These are phyloP conservation scores for Trichonephila clavipes DNA, from an alignment of 1,140 invertebrate species.

Conservation along the genomic window DNA sequence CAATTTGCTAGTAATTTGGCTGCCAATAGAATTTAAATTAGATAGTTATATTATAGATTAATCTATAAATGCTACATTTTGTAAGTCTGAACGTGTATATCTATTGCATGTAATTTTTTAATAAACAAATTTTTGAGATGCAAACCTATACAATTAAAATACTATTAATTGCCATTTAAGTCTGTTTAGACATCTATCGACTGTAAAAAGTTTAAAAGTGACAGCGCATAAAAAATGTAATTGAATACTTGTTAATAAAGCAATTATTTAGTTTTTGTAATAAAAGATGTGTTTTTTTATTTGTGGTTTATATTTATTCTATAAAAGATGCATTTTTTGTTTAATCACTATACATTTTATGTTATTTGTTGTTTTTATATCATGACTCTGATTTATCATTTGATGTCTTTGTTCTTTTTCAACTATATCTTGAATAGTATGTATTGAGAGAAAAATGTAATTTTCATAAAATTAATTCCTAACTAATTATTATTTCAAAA, in stretches of 20 bases:
- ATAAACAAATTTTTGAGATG: slow-evolving; percentile 48
- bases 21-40: background rate
- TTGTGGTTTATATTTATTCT: background rate
- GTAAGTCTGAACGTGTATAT: background rate
- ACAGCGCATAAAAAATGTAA: slow-evolving; percentile 39
- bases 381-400: too few relatives aligned
- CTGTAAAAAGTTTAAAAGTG: slow-evolving; percentile 25
- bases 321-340: background rate
- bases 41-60: background rate
- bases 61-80: background rate
- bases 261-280: slow-evolving; percentile 62
- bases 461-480: too few relatives aligned
- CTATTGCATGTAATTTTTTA: slow-evolving; percentile 25
- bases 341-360: background rate
- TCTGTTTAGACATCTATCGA: slow-evolving; percentile 23
- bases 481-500: too few relatives aligned
- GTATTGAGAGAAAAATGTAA: too few relatives aligned
- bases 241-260: slow-evolving; percentile 65
- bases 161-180: slow-evolving; percentile 23
- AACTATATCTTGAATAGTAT: too few relatives aligned
- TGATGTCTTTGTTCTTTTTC: too few relatives aligned
- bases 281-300: background rate
- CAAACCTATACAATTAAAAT: slow-evolving; percentile 39
- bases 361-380: too few relatives aligned
- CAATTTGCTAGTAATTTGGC: background rate